Percentiles rank a stretch among this genome's conserved stretches.
Evolutionary conservation across 2,888 invertebrate species (phyloP).

Genomic region (Saturnia pavonia): DNA sequence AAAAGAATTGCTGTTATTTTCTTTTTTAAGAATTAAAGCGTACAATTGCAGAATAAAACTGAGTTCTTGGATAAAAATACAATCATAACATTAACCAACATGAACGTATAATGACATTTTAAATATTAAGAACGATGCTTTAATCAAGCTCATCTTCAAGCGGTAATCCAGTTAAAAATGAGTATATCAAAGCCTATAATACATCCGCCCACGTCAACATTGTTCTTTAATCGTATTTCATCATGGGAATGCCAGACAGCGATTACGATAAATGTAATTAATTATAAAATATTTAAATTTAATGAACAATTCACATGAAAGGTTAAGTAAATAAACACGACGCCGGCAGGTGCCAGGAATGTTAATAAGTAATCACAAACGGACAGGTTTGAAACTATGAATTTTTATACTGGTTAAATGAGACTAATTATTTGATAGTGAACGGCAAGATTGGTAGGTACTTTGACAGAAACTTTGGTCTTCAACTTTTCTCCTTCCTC

Average conservation of each 20-base stretch:
- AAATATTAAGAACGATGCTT: not conserved
- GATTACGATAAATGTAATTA: conserved; percentile 32
- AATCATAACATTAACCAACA: too few relatives aligned
- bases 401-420: conserved; percentile 24
- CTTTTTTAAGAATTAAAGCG: too few relatives aligned
- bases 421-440: conserved; percentile 9
- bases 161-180: conserved; percentile 6
- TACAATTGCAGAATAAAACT: too few relatives aligned
- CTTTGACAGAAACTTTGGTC: not conserved
- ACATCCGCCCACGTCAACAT: not conserved
- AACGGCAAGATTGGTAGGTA: not conserved
- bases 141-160: not conserved
- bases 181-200: not conserved
- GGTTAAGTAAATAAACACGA: conserved; percentile 32
- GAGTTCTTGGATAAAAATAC: too few relatives aligned
- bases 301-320: conserved; percentile 37
- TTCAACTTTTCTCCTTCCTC: not conserved
- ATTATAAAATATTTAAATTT: conserved; percentile 36
- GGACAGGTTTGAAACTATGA: conserved; percentile 20
- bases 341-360: conserved; percentile 29
- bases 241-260: conserved; percentile 10
- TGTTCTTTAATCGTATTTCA: conserved; percentile 8
- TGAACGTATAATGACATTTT: not conserved
- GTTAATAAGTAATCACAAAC: conserved; percentile 27
- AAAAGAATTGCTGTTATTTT: too few relatives aligned